phyloP scores from a whole-genome alignment of 2,888 invertebrate genomes.

The Augiades crinisus region DNA sequence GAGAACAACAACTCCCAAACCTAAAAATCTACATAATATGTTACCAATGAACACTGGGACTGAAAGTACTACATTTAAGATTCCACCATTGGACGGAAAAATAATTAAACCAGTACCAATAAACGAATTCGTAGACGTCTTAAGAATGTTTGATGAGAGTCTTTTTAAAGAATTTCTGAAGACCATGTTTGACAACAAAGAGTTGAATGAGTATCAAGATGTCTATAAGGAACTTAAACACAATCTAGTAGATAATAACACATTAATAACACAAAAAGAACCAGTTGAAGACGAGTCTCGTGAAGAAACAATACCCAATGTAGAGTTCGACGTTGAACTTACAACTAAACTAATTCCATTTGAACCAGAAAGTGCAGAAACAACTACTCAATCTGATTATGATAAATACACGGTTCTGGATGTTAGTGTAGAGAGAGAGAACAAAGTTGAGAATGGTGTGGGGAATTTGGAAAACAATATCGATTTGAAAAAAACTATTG shows the following conservation, averaged over 20 bases:
- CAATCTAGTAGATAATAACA: not conserved
- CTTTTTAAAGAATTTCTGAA: conserved; percentile 48
- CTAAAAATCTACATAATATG: not conserved
- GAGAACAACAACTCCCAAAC: conserved; percentile 40
- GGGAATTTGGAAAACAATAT: conserved; percentile 43
- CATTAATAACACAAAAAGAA: too few relatives aligned
- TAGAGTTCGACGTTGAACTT: not conserved
- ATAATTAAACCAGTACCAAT: conserved; percentile 34
- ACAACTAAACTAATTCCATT: conserved; percentile 15
- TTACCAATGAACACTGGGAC: not conserved
- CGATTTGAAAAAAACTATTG: conserved; percentile 39
- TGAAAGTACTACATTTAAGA: conserved; percentile 40
- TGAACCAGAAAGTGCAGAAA: conserved; percentile 8
- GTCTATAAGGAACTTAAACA: conserved; percentile 23
- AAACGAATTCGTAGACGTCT: conserved; percentile 29
- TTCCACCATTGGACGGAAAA: conserved; percentile 35
- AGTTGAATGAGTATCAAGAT: conserved; percentile 37
- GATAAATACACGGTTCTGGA: not conserved
- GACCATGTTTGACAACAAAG: conserved; percentile 50
- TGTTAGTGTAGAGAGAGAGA: conserved; percentile 2
- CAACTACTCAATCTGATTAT: conserved; percentile 8
- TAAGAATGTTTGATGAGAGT: conserved; percentile 39
- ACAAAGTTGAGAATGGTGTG: conserved; percentile 36
- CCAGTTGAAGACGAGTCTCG: not conserved
- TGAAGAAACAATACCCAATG: not conserved